Base-by-base conservation (phyloP, 2,888 invertebrate species). In the Sinotaia quadrata region DNA sequence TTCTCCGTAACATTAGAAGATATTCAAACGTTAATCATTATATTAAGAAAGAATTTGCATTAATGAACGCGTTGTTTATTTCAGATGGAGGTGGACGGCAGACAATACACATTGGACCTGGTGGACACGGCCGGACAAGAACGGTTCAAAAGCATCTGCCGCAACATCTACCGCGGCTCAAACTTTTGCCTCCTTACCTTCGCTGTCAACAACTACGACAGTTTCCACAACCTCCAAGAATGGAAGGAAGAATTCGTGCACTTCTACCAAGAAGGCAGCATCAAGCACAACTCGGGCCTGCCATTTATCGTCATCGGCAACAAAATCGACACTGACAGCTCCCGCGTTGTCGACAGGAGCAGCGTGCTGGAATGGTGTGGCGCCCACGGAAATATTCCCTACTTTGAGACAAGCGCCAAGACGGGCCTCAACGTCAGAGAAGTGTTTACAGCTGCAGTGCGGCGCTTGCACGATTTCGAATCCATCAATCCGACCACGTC, bases 131-230 rank as follows among this genome's bases (percentile, higher is more conserved):
- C 21, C 4, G 61, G 61, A 27, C 33, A 29, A 8, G 61, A 61
- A 51, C 61, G 61, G 24, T 61, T 61, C 51, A 29, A 15, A 8
- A 51, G 24, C 15, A 15, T 61, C n/a, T n/a, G 49, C 34, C 31
- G 34, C 24, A 61, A 61, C 51, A 51, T 61, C 36, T 61, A 61
- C 51, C 61, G 61, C 21, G 61, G 61, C 33, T 51, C 61, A 5
- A 34, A 61, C 10, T n/a, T 61, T 51, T 61, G 61, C 31, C 61
- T 61, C n/a, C 61, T 61, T 18, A 51, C 61, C 51, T 61, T 61
- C 51, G 61, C 61, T 31, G 49, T 61, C 12, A 51, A 61, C 61
- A 34, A 33, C 15, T 31, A 44, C 24, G 15, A 49, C 61, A 61
- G 61, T 36, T 61, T 61, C 61, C 51, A 51, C 51, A 61, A 61